Conservation (phyloP, 2,888 invertebrate species). For the Abrostola triplasia region DNA sequence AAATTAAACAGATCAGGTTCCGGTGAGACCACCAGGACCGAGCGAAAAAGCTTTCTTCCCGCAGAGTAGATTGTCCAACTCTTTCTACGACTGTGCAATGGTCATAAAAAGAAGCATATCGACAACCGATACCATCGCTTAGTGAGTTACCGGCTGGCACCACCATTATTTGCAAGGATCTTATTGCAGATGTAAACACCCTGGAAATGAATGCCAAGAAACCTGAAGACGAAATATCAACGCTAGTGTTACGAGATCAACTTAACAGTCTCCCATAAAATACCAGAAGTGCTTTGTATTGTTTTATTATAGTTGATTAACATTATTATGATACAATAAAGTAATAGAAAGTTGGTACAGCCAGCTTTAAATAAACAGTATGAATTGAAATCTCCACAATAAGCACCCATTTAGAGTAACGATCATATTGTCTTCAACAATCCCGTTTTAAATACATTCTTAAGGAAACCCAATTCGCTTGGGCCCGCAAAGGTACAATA, state of each 20-base stretch:
- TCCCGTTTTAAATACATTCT: constrained; percentile 36
- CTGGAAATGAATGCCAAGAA: constrained; percentile 57
- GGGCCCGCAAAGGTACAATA: constrained; percentile 56
- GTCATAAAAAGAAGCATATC: constrained; percentile 84
- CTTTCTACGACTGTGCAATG: constrained; percentile 75
- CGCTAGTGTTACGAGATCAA: too few relatives aligned
- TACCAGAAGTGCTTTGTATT: neutral
- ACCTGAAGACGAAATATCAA: too few relatives aligned
- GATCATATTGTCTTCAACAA: constrained; percentile 36
- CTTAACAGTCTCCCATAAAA: neutral
- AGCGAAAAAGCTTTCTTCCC: constrained; percentile 58
- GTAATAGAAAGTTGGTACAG: constrained; percentile 21
- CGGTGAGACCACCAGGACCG: constrained; percentile 24
- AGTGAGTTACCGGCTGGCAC: constrained; percentile 79
- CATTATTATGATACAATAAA: neutral
- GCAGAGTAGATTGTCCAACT: constrained; percentile 63
- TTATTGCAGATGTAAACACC: constrained; percentile 55
- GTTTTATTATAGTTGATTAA: neutral
- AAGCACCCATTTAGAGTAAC: constrained; percentile 16
- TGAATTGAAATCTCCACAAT: constrained; percentile 29
- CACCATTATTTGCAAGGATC: constrained; percentile 76
- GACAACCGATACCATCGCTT: constrained; percentile 83
- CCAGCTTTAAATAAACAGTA: constrained; percentile 8
- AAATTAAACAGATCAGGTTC: neutral
- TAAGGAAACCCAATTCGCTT: constrained; percentile 31